Percentiles rank a stretch among this genome's conserved stretches.
These are phyloP conservation scores for Melipona beecheii DNA, from an alignment of 2,888 invertebrate species.

Conservation along the genomic window DNA sequence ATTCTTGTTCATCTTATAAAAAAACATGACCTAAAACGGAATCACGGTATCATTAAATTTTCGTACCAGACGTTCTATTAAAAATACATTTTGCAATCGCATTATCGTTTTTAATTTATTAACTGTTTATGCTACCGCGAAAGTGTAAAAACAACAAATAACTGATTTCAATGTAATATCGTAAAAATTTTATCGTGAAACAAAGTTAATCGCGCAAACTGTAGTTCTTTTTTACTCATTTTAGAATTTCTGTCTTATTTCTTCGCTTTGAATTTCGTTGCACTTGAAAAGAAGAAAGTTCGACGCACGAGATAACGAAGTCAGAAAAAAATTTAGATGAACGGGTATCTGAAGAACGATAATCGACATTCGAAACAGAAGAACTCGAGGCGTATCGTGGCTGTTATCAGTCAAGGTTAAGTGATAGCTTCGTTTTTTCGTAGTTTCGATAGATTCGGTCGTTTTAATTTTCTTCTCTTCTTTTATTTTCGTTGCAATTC, in stretches of 20 bases:
- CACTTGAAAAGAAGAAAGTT: background rate
- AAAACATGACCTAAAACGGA: background rate
- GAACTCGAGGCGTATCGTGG: conserved; percentile 36
- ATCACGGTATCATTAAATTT: conserved; percentile 5
- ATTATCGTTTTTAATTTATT: conserved; percentile 48
- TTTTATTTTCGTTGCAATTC: background rate
- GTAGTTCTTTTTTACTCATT: background rate
- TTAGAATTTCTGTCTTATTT: background rate
- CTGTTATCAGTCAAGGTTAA: conserved; percentile 67
- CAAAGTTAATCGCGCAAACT: background rate
- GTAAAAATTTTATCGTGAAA: background rate
- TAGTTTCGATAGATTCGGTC: conserved; percentile 38
- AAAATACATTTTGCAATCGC: conserved; percentile 50
- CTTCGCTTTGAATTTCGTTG: background rate
- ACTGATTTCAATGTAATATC: conserved; percentile 19
- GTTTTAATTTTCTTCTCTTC: background rate
- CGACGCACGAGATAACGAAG: background rate
- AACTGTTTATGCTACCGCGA: conserved; percentile 16
- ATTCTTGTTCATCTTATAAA: background rate
- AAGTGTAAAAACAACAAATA: conserved; percentile 23
- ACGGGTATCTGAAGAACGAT: background rate
- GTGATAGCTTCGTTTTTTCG: conserved; percentile 46
- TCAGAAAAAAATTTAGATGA: background rate
- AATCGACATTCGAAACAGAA: conserved; percentile 35
- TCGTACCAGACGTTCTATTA: background rate